Evolutionary conservation across 2,113 vertebrate species (phyloP).

Genomic region (Onychorhynchus coronatus): DNA sequence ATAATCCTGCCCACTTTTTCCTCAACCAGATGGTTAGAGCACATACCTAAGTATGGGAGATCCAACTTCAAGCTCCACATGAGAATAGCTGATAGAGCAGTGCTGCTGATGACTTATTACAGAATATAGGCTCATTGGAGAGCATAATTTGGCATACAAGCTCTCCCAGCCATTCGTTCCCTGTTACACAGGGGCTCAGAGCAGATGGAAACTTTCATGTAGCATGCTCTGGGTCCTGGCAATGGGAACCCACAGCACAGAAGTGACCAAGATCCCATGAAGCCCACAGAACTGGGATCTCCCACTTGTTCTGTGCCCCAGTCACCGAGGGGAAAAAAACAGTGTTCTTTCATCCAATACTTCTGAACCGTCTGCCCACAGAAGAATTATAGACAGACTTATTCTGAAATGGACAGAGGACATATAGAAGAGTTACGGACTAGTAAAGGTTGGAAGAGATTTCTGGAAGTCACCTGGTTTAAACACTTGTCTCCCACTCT

Average conservation of each 20-base stretch:
- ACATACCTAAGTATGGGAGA: not conserved
- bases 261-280: not conserved
- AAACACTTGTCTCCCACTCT: not conserved
- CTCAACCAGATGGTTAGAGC: not conserved
- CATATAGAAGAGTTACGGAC: not conserved
- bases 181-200: not conserved
- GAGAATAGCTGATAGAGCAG: not conserved
- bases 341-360: not conserved
- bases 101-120: not conserved
- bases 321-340: not conserved
- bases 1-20: not conserved
- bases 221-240: not conserved
- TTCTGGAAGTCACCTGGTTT: not conserved
- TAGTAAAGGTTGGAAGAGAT: not conserved
- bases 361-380: not conserved
- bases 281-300: not conserved
- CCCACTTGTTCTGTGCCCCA: not conserved
- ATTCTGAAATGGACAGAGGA: not conserved
- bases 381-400: not conserved
- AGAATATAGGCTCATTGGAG: not conserved
- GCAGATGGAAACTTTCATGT: rapidly evolving
- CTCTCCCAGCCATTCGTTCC: not conserved
- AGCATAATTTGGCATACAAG: not conserved
- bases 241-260: not conserved
- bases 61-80: not conserved